Evolutionary conservation across 2,888 invertebrate species (phyloP), one percentile per base, ranked within the genome.

Genomic region (Leptinotarsa haldemani): DNA sequence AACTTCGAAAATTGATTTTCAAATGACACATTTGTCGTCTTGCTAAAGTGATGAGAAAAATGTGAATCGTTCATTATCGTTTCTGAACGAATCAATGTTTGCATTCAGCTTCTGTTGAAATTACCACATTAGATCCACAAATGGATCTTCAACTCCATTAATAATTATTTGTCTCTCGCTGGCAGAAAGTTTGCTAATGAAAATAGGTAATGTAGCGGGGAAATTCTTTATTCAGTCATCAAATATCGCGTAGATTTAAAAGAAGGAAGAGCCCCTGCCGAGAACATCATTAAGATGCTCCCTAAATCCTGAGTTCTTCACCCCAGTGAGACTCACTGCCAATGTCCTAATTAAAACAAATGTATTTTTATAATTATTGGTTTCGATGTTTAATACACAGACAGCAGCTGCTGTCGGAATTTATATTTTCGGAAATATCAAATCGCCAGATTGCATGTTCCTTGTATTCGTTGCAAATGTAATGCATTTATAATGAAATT

Each of bases 401-500:
- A 68, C 66, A 56, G 75, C 80, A 80, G 80, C 81, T 80, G 83
- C 78, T 79, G 68, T 47, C 50, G 68, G 74, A 78, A 79, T 79
- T 78, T 81, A 77, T 82, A 81, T 82, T 82, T 82, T 78, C 65
- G 79, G 78, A 80, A 80, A 83, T 83, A 85, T 85, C 83, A 85
- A 86, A 86, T 86, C 82, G 84, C 80, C 83, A 83, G 83, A 84
- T 86, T 83, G 86, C 86, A 85, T 86, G 86, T 82, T 82, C 79
- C 56, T 30, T 61, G 52, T 71, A 69, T 75, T 78, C 78, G 77
- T 79, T 79, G 79, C 78, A 79, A 85, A 84, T 83, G 84, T 85
- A 86, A 86, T 86, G 86, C 85, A 86, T 86, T 85, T 86, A 85
- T 86, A 85, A 86, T 86, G 85, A 85, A 84, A 83, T 79, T 83